A percentile compares a stretch with the other conserved stretches of the same genome.
These are phyloP conservation scores for Kryphioiulus occultus DNA, from an alignment of 2,888 invertebrate genomes.

Conservation along the genomic window DNA sequence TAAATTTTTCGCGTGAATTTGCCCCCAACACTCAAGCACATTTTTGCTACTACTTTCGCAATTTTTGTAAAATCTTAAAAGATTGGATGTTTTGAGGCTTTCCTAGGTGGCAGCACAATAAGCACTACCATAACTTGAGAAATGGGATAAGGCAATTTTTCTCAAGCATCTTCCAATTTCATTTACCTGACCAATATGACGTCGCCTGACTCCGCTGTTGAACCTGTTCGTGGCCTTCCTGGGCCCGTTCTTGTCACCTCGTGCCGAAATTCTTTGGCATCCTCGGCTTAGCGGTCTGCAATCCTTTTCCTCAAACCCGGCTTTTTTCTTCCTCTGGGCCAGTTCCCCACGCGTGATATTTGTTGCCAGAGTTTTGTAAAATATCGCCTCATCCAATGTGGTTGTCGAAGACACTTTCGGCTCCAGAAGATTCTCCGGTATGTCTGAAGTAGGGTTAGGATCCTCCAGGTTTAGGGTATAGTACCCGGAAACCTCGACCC, in stretches of 20 bases:
- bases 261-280: not conserved
- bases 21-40: no score
- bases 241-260: not conserved
- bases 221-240: not conserved
- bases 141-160: no score
- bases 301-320: conserved; percentile 10
- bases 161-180: no score
- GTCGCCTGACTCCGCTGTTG: not conserved
- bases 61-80: no score
- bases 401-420: not conserved
- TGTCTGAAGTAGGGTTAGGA: not conserved
- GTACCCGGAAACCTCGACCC: conserved; percentile 41
- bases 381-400: not conserved
- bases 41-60: no score
- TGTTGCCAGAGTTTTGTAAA: conserved; percentile 33
- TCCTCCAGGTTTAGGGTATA: not conserved
- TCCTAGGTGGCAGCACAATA: no score
- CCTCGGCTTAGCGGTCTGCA: not conserved
- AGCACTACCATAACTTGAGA: no score
- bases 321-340: conserved; percentile 20
- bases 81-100: no score
- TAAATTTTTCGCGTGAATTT: no score
- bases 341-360: conserved; percentile 43
- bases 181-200: not conserved
- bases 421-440: not conserved